Evolutionary conservation across 2,888 invertebrate genomes (phyloP).

Genomic region (Norana najaformis): DNA sequence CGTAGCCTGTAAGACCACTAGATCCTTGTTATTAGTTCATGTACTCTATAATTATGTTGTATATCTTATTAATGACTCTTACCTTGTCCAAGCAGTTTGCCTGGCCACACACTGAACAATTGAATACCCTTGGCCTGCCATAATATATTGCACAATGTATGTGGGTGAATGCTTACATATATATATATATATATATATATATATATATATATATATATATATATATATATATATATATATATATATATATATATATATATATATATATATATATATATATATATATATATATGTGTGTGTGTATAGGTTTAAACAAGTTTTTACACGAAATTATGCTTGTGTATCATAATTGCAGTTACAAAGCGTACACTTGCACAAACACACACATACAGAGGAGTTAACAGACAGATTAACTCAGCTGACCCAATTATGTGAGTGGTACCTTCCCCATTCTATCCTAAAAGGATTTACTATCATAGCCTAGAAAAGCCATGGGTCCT

Average conservation of each 20-base stretch:
- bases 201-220: neutral
- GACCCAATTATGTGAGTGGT: too few relatives aligned
- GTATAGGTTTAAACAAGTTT: neutral
- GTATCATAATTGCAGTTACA: constrained; percentile 3
- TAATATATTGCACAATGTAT: neutral
- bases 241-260: neutral
- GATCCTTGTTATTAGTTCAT: neutral
- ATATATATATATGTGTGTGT: neutral
- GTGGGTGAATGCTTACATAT: too few relatives aligned
- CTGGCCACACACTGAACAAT: neutral
- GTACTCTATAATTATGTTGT: neutral
- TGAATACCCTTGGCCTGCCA: neutral
- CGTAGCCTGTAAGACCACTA: neutral
- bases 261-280: neutral
- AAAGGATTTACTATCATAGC: too few relatives aligned
- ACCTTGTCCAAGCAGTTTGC: neutral
- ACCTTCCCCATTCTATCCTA: too few relatives aligned
- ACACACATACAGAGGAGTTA: neutral
- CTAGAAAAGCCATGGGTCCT: too few relatives aligned
- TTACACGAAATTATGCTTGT: neutral
- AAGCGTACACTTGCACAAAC: neutral
- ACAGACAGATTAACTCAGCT: too few relatives aligned
- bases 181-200: neutral
- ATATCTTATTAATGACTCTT: neutral
- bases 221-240: neutral